These are phyloP conservation scores for Phyllostomus hastatus DNA, from an alignment of 2,113 vertebrate species.

Conservation along the genomic window DNA sequence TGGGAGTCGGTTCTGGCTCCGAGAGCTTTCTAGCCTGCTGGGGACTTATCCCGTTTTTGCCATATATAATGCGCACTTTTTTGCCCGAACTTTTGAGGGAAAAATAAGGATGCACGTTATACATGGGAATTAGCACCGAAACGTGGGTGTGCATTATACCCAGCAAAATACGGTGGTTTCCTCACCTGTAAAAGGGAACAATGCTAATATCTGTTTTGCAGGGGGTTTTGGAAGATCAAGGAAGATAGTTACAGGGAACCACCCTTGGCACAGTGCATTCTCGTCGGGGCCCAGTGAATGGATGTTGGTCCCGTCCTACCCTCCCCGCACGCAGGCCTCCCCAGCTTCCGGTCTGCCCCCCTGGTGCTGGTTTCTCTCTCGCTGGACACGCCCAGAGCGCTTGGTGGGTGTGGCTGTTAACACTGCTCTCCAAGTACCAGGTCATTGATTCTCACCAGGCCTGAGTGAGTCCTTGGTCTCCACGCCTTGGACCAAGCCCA, in stretches of 20 bases:
- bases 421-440: background rate
- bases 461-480: background rate
- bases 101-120: no score
- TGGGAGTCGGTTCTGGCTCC: background rate
- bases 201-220: background rate
- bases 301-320: background rate
- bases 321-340: rapidly evolving
- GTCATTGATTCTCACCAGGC: background rate
- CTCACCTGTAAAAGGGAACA: no score
- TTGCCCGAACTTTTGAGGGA: no score
- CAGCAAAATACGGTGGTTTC: background rate
- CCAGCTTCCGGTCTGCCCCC: background rate
- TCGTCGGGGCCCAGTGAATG: background rate
- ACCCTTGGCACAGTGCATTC: rapidly evolving
- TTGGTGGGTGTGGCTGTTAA: background rate
- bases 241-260: rapidly evolving
- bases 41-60: background rate
- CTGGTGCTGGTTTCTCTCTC: background rate
- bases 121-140: no score
- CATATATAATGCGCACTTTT: no score
- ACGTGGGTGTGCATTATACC: no score
- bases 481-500: background rate
- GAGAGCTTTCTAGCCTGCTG: background rate
- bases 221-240: background rate
- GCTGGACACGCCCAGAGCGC: rapidly evolving